Evolutionary conservation across 2,797 vertebrate species (phyloP).

Genomic region (Halcyon badia): DNA sequence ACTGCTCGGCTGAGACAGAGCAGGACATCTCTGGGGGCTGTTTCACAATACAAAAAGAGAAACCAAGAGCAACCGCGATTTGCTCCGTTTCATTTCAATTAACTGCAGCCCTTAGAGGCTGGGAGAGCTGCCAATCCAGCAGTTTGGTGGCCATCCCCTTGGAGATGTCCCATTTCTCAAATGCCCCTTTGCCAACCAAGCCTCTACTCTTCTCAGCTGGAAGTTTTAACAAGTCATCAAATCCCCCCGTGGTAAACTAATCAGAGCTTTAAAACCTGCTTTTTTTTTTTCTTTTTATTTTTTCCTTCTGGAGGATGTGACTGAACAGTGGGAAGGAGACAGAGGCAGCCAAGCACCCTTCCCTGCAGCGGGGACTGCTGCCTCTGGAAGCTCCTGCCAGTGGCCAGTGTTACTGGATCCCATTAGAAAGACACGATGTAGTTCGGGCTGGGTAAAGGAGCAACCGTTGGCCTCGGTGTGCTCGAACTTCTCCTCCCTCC

Average conservation of each 20-base stretch:
- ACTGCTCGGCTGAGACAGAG: background rate
- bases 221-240: background rate
- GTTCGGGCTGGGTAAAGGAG: background rate
- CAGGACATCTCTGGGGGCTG: background rate
- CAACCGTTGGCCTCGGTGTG: background rate
- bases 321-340: background rate
- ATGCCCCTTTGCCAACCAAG: background rate
- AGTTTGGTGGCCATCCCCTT: background rate
- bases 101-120: background rate
- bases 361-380: background rate
- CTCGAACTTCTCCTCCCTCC: background rate
- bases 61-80: background rate
- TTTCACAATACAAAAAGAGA: background rate
- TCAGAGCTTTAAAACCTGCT: background rate
- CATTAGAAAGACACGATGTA: accelerated
- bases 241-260: background rate
- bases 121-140: background rate
- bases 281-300: background rate
- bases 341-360: background rate
- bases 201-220: background rate
- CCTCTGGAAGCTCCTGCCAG: background rate
- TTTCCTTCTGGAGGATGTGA: background rate
- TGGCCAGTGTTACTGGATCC: background rate
- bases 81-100: slow-evolving; percentile 48
- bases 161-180: background rate